A percentile compares a stretch with the other conserved stretches of the same genome.
Conservation (phyloP, 1,140 invertebrate species). For the Aphidius ervi region DNA sequence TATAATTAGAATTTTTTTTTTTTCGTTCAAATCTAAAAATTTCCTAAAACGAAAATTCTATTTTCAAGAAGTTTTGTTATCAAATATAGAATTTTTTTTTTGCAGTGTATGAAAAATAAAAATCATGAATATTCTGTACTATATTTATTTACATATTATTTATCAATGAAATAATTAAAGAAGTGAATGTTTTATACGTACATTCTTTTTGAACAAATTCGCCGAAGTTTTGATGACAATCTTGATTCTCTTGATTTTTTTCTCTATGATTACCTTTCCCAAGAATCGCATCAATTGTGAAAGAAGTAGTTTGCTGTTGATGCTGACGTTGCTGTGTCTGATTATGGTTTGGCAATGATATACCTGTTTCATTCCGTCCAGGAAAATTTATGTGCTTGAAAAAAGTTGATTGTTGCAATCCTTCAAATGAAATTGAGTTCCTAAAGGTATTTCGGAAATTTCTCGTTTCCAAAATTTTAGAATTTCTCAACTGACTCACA, state of each 20-base stretch:
- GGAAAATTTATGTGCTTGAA: slow-evolving; percentile 34
- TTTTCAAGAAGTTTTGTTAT: no score
- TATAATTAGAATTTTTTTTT: no score
- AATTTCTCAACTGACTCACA: slow-evolving; percentile 31
- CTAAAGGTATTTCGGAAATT: slow-evolving; percentile 39
- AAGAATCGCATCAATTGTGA: slow-evolving; percentile 79
- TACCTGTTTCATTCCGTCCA: slow-evolving; percentile 29
- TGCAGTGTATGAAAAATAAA: no score
- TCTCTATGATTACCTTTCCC: slow-evolving; percentile 54
- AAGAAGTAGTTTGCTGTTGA: slow-evolving; percentile 59
- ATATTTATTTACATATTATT: no score
- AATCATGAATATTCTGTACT: no score
- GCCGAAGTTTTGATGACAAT: slow-evolving; percentile 37
- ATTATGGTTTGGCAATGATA: slow-evolving; percentile 38
- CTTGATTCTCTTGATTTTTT: slow-evolving; percentile 34
- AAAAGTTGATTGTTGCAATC: slow-evolving; percentile 42
- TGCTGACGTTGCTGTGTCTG: slow-evolving; percentile 41
- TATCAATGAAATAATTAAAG: no score
- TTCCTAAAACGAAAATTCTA: no score
- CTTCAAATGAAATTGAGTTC: slow-evolving; percentile 41
- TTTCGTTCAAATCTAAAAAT: no score
- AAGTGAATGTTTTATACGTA: slow-evolving; percentile 25
- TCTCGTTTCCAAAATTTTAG: slow-evolving; percentile 31
- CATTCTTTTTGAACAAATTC: slow-evolving; percentile 29
- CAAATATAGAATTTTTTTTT: no score